Evolutionary conservation across 2,797 vertebrate species (phyloP), one percentile per base, ranked within the genome.

Genomic region (Cetoscarus ocellatus): DNA sequence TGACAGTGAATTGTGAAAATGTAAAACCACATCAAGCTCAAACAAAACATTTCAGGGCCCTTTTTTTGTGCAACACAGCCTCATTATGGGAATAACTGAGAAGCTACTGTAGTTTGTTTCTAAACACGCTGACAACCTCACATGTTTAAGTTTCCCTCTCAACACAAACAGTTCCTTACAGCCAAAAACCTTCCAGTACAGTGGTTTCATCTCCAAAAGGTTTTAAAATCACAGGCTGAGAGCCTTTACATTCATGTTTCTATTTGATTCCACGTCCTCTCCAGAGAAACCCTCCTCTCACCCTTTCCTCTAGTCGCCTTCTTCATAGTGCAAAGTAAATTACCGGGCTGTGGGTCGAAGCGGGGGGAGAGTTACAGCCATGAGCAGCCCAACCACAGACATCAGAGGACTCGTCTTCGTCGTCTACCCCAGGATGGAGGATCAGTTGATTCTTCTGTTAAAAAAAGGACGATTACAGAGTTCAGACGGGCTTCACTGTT

Each of bases 391-490:
- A 66, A 70, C 49, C 51, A 39, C 49, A 65, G 66, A 83, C 67
- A 34, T 57, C 38, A 43, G 54, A 44, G 56, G 68, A 69, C 44
- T 75, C 39, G 36, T 82, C 67, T 42, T 17, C 9, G 40, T 68
- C 38, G 9, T 51, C 34, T 6, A 2, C 38, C 44, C 7, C 51
- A 27, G 5, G 15, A 27, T 43, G 19, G 56, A 42, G 67, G 19
- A 58, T 99, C 94, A 98, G 91, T 96, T 95, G 89, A 94, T 94
- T 89, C 95, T 95, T 94, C 97, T 99, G 77, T 57, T 18, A 71
- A 19, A 76, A 17, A 2, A 34, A 11, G 35, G 6, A 9, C 43
- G 48, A 7, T 5, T 8, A 14, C 38, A 5, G 6, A 9, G 44
- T 43, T 38, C 34, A 47, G 48, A 10, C 10, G 1, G 40, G 2